Evolutionary conservation across 2,797 vertebrate genomes (phyloP).

Genomic region (Bufotes viridis): DNA sequence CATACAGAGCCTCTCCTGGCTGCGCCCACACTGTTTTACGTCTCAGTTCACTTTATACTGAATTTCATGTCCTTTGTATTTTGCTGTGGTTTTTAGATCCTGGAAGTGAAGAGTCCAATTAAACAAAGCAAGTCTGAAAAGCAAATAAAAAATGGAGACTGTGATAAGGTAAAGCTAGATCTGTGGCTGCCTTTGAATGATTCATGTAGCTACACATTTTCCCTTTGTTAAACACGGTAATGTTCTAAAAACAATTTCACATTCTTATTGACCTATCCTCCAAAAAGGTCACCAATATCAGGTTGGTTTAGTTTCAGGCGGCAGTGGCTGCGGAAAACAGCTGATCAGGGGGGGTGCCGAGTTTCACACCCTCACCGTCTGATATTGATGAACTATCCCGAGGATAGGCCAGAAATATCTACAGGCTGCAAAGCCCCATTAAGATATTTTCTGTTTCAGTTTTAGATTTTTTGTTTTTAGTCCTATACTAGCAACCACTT

Average conservation of each 20-base stretch:
- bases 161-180: slow-evolving; percentile 87
- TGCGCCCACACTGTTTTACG: background rate
- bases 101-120: slow-evolving; percentile 92
- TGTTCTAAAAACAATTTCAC: background rate
- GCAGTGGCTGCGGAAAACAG: too few species aligned
- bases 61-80: slow-evolving; percentile 48
- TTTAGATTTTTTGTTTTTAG: too few species aligned
- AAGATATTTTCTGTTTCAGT: too few species aligned
- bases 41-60: background rate
- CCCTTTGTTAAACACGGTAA: background rate
- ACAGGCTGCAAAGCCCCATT: too few species aligned
- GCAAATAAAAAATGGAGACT: slow-evolving; percentile 88
- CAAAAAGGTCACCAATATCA: too few species aligned
- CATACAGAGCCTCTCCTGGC: background rate
- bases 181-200: background rate
- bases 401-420: too few species aligned
- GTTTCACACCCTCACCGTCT: too few species aligned
- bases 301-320: too few species aligned
- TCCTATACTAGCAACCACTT: too few species aligned
- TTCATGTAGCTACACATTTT: background rate
- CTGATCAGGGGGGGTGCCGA: too few species aligned
- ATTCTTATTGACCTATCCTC: too few species aligned
- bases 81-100: slow-evolving; percentile 79
- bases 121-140: slow-evolving; percentile 91
- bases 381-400: too few species aligned